These are phyloP conservation scores for Gobius niger DNA, from an alignment of 2,113 vertebrate genomes.

Conservation along the genomic window DNA sequence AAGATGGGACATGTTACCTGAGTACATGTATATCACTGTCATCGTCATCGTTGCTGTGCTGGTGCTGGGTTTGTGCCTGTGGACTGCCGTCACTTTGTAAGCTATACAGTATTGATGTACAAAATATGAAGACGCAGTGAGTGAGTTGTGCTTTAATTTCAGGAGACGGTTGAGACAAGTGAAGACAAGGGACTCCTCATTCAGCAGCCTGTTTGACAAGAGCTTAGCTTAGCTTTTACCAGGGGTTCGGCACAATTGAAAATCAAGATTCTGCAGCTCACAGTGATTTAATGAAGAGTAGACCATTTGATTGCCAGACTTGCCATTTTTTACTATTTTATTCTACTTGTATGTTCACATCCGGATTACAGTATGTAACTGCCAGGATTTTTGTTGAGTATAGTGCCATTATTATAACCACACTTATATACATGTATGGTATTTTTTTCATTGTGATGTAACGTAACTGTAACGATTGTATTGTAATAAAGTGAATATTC, in stretches of 20 bases:
- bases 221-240: not conserved
- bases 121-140: not conserved
- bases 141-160: not conserved
- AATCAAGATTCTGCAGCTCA: not conserved
- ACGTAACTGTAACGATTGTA: no score
- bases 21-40: conserved; percentile 19
- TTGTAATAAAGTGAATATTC: no score
- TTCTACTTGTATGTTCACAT: not conserved
- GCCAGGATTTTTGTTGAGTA: not conserved
- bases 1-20: conserved; percentile 3
- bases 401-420: no score
- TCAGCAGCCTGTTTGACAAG: conserved; percentile 17
- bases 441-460: no score
- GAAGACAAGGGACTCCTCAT: conserved; percentile 33
- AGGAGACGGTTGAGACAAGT: conserved; percentile 25
- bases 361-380: not conserved
- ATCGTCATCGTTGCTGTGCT: conserved; percentile 21
- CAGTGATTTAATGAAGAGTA: not conserved
- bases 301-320: not conserved
- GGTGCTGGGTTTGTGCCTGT: conserved; percentile 35
- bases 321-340: not conserved
- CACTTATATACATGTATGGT: no score
- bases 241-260: not conserved
- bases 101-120: not conserved
- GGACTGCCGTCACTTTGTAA: conserved; percentile 36